phyloP scores from a whole-genome alignment of 2,113 vertebrate species.

The Ciconia stormi region DNA sequence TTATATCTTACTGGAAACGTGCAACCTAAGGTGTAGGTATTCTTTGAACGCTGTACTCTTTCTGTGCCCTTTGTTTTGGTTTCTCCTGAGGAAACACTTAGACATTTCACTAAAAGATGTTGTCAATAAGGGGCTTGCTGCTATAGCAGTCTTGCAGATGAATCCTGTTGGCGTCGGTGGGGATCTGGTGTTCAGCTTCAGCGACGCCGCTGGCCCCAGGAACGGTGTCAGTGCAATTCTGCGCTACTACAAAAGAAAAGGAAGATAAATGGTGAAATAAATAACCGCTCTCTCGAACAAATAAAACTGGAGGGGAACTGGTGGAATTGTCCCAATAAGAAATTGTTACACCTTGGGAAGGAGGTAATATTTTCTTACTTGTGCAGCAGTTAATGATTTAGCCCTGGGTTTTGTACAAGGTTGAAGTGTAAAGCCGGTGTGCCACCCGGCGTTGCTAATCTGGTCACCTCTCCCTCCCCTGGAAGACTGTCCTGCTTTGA shows the following conservation, averaged over 20 bases:
- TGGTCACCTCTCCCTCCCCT: background rate
- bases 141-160: background rate
- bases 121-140: background rate
- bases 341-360: background rate
- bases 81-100: background rate
- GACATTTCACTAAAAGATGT: rapidly evolving
- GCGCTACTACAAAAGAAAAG: background rate
- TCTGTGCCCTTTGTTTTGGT: background rate
- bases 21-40: background rate
- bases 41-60: background rate
- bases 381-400: background rate
- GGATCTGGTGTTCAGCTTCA: background rate
- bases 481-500: background rate
- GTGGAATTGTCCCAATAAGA: background rate
- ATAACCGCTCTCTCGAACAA: background rate
- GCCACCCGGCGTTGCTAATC: background rate
- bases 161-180: rapidly evolving
- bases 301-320: background rate
- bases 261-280: background rate
- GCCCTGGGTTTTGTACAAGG: background rate
- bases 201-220: background rate
- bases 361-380: background rate
- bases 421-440: background rate
- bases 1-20: background rate
- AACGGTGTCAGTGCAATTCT: rapidly evolving